These are phyloP conservation scores for Ephydatia muelleri DNA, from an alignment of 37 sponge, comb jelly and placozoan genomes.

Conservation along the genomic window DNA sequence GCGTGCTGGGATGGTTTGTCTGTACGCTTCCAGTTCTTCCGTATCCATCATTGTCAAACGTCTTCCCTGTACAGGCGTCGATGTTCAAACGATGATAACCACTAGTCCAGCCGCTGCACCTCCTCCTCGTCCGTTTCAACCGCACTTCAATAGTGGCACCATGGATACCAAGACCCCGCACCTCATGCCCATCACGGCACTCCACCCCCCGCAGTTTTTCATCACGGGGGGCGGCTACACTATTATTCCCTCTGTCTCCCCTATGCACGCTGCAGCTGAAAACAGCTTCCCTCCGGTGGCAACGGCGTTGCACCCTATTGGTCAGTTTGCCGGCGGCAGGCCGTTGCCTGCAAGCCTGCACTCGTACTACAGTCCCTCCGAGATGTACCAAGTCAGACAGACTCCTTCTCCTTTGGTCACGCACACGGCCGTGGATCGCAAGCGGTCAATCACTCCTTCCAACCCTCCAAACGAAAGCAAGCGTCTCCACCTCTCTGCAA, in stretches of 20 bases:
- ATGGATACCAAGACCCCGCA: conserved; percentile 20
- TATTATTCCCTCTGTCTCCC: conserved; percentile 19
- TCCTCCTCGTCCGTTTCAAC: neutral
- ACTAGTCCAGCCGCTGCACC: neutral
- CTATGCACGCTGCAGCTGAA: neutral
- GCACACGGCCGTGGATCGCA: neutral
- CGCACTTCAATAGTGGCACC: neutral
- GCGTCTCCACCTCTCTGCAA: neutral
- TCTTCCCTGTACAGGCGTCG: neutral
- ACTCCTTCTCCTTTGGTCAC: neutral
- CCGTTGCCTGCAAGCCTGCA: neutral
- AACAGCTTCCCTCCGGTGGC: neutral
- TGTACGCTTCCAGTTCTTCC: neutral
- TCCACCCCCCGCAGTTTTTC: conserved; percentile 36
- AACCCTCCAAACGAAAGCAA: neutral
- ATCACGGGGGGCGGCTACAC: conserved; percentile 35
- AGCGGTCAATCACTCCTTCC: neutral
- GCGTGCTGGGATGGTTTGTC: neutral
- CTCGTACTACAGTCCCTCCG: neutral
- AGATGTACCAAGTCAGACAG: neutral
- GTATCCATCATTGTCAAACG: neutral
- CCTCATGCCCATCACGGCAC: conserved; percentile 40
- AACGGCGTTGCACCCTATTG: neutral
- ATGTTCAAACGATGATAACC: neutral
- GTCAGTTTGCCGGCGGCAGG: neutral